Evolutionary conservation across 2,113 vertebrate species (phyloP).

Genomic region (Peucedramus taeniatus): DNA sequence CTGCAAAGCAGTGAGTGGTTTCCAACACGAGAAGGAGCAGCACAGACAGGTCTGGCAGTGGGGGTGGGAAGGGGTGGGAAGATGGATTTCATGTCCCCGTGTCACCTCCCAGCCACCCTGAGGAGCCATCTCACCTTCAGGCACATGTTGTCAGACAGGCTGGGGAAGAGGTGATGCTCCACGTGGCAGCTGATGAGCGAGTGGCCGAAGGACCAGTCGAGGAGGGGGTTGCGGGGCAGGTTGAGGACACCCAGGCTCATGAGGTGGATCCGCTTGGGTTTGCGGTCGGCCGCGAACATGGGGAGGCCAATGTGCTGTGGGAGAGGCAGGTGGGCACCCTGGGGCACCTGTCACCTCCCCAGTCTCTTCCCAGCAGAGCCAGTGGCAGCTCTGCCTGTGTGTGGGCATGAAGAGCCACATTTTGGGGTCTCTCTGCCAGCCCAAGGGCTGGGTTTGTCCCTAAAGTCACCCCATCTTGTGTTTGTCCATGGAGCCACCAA

Average conservation of each 20-base stretch:
- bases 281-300: constrained; percentile 80
- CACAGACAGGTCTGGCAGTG: not conserved
- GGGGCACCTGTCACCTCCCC: accelerated
- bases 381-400: not conserved
- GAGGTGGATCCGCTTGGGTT: constrained; percentile 84
- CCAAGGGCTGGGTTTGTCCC: not conserved
- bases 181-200: constrained; percentile 92
- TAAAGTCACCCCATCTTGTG: not conserved
- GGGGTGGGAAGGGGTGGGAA: not conserved
- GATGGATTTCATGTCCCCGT: accelerated
- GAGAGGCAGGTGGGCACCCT: not conserved
- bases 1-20: not conserved
- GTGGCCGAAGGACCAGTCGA: constrained; percentile 92
- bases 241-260: constrained; percentile 91
- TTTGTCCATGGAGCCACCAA: accelerated
- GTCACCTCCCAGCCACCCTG: not conserved
- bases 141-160: constrained; percentile 93
- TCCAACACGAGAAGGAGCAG: not conserved
- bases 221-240: constrained; percentile 79
- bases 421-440: not conserved
- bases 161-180: constrained; percentile 93
- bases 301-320: constrained; percentile 87
- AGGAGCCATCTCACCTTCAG: constrained; percentile 74
- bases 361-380: not conserved
- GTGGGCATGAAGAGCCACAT: accelerated